phyloP scores from a whole-genome alignment of 2,888 invertebrate species.

The Stenurella melanura region DNA sequence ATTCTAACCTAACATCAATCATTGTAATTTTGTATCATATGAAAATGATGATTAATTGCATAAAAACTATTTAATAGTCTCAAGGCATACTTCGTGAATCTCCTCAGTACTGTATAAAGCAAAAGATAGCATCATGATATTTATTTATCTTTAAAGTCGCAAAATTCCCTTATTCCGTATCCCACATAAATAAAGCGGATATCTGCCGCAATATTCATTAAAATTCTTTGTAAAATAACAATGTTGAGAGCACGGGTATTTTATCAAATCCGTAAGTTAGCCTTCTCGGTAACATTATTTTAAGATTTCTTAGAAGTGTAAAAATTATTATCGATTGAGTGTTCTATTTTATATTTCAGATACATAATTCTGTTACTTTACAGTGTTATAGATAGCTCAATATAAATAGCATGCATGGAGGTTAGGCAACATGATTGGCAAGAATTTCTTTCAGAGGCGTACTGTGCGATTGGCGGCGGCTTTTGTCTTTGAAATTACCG shows the following conservation, averaged over 20 bases:
- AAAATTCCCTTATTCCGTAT: not conserved
- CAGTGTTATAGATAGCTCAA: constrained; percentile 51
- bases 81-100: too few relatives aligned
- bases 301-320: constrained; percentile 26
- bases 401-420: constrained; percentile 53
- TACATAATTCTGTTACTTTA: constrained; percentile 36
- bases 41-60: too few relatives aligned
- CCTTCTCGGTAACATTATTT: constrained; percentile 24
- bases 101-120: not conserved
- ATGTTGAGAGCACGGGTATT: not conserved
- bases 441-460: constrained; percentile 45
- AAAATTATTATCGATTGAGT: constrained; percentile 26
- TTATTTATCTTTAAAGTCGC: not conserved
- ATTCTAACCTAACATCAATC: too few relatives aligned
- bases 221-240: constrained; percentile 10
- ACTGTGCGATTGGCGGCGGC: not conserved
- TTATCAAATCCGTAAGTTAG: not conserved
- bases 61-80: too few relatives aligned
- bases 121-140: not conserved
- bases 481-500: too few relatives aligned
- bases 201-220: constrained; percentile 8
- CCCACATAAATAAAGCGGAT: not conserved
- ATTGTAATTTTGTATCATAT: too few relatives aligned
- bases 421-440: constrained; percentile 59
- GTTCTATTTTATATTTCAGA: constrained; percentile 33